Conservation (phyloP, 2,888 invertebrate species). For the Aleiodes leptofemur region DNA sequence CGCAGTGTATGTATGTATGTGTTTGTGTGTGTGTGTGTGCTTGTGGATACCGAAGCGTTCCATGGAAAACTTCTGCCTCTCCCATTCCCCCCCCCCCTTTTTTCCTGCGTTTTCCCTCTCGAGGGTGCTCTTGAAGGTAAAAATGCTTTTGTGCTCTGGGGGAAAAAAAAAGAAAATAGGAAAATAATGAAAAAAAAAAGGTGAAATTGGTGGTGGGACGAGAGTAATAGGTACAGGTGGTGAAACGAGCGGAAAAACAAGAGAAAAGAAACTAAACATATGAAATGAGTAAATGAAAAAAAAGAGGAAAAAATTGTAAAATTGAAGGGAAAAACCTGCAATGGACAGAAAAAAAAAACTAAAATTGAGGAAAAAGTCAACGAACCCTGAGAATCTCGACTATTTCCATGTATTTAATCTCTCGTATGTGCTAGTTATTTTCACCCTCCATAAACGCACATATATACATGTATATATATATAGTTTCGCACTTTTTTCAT, state of each 20-base stretch:
- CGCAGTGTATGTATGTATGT: slow-evolving; percentile 1
- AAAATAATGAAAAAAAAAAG: not conserved
- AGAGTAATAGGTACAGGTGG: slow-evolving; percentile 34
- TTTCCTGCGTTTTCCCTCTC: slow-evolving; percentile 18
- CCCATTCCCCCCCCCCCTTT: slow-evolving; percentile 2
- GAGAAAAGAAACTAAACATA: slow-evolving; percentile 30
- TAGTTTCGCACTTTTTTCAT: too few species aligned
- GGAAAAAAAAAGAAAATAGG: slow-evolving; percentile 8
- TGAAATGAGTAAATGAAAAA: slow-evolving; percentile 18
- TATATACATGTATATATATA: not conserved
- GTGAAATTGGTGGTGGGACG: slow-evolving; percentile 25
- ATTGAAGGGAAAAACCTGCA: not conserved
- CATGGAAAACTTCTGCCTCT: slow-evolving; percentile 19
- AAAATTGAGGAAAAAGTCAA: not conserved
- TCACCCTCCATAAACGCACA: not conserved
- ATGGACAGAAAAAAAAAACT: not conserved
- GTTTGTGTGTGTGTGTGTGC: slow-evolving; percentile 6
- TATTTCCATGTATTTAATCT: slow-evolving; percentile 24
- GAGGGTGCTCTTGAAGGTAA: slow-evolving; percentile 24
- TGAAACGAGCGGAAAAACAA: slow-evolving; percentile 21
- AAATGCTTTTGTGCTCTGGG: slow-evolving; percentile 28
- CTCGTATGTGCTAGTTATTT: slow-evolving; percentile 28
- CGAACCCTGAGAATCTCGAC: slow-evolving; percentile 22
- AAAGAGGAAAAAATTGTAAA: slow-evolving; percentile 5
- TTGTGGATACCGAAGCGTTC: slow-evolving; percentile 23